These are phyloP conservation scores for Noturus placidus DNA, from an alignment of 2,113 vertebrate genomes.

Conservation along the genomic window DNA sequence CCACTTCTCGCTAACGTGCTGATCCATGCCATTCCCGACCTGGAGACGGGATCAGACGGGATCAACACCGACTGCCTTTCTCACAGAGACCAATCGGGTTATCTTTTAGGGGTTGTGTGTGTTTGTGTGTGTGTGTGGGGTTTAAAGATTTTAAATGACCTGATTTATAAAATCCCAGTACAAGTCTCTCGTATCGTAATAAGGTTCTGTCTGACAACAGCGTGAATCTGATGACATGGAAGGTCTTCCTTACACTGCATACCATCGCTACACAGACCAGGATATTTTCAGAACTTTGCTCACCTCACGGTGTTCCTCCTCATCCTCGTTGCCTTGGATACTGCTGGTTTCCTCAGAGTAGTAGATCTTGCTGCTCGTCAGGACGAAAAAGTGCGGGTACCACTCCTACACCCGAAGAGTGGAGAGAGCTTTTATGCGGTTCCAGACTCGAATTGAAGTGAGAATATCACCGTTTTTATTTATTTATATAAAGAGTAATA, in stretches of 20 bases:
- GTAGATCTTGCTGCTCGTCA: slow-evolving; percentile 97
- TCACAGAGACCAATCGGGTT: neutral
- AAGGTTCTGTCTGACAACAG: neutral
- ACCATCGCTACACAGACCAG: neutral
- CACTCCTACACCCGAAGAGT: slow-evolving; percentile 78
- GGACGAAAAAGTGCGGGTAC: slow-evolving; percentile 97
- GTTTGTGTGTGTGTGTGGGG: no score
- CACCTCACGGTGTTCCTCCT: slow-evolving; percentile 96
- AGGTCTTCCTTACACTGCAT: neutral
- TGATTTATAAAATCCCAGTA: neutral
- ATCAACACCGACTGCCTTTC: neutral
- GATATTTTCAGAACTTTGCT: slow-evolving; percentile 42
- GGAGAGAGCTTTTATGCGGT: neutral
- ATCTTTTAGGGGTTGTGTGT: neutral
- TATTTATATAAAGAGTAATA: no score
- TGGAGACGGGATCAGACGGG: slow-evolving; percentile 47
- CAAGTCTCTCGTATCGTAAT: neutral
- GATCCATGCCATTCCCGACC: slow-evolving; percentile 86
- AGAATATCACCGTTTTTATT: no score
- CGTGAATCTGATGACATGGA: neutral
- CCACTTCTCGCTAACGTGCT: slow-evolving; percentile 94
- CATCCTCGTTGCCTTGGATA: slow-evolving; percentile 92
- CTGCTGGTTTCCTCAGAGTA: slow-evolving; percentile 93
- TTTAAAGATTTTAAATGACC: neutral
- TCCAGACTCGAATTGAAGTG: neutral